Conservation (phyloP, 2,113 vertebrate genomes). For the Heteronetta atricapilla region DNA sequence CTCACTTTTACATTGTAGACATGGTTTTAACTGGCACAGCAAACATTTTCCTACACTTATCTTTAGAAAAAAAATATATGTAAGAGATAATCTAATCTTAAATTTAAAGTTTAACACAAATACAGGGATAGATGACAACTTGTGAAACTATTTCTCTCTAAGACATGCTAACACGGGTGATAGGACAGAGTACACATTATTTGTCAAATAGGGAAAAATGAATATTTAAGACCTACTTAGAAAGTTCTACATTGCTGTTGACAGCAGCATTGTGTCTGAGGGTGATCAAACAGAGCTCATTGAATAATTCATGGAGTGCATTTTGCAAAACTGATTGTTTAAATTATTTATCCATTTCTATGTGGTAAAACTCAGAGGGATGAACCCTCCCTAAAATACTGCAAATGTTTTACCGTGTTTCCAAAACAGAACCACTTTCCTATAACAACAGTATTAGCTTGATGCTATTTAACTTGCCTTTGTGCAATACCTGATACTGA, state of each 20-base stretch:
- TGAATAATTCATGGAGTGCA: constrained; percentile 66
- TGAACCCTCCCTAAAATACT: neutral
- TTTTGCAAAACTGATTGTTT: constrained; percentile 69
- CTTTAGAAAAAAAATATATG: constrained; percentile 43
- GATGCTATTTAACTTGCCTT: neutral
- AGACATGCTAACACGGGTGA: constrained; percentile 52
- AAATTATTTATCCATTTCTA: constrained; percentile 59
- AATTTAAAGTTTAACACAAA: constrained; percentile 66
- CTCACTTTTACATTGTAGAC: constrained; percentile 64
- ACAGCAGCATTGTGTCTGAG: constrained; percentile 66
- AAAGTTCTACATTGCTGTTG: constrained; percentile 53
- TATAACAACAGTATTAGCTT: neutral
- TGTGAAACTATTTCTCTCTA: constrained; percentile 59
- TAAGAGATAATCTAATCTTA: constrained; percentile 69
- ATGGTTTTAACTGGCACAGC: constrained; percentile 52
- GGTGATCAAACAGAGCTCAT: constrained; percentile 44
- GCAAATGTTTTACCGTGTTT: neutral
- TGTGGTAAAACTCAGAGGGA: constrained; percentile 14
- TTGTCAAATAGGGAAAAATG: constrained; percentile 49
- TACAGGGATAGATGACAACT: constrained; percentile 60
- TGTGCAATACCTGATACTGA: neutral
- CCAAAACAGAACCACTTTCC: neutral
- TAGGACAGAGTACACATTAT: constrained; percentile 48
- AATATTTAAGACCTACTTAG: constrained; percentile 61
- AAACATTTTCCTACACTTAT: constrained; percentile 60